Base-by-base conservation (phyloP, 2,113 vertebrate genomes). In the Xerus inauris region DNA sequence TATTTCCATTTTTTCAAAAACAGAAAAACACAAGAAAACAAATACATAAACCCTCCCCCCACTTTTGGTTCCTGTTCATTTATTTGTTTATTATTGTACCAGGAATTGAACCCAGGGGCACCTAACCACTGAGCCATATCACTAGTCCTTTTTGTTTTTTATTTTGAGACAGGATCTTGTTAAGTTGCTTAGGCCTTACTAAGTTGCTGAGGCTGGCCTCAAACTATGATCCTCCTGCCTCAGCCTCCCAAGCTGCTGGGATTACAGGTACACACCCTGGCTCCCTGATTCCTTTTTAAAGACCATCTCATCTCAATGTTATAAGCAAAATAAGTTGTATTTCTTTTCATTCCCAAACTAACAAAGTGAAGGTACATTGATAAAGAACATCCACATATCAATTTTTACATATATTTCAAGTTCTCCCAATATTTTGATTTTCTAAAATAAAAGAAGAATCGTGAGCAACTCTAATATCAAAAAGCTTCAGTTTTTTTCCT, bases 1-100 rank as follows among this genome's bases (percentile, higher is more conserved):
- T 42, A 42, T 93, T 87, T 95, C 92, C 35, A 89, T 38, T 90
- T 96, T 62, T 65, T 85, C 28, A 62, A 79, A 92, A 92, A n/a
- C 49, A 57, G 2, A 84, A 91, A 91, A 75, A 49, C 72, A 84
- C 6, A 47, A 82, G n/a, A 67, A 89, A 95, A 91, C 35, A 97
- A 77, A 75, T 19, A 76, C 10, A 65, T 91, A 26, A 51, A 76
- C 57, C 35, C 8, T 64, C 35, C 8, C 3, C 49, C 19, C n/a
- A 38, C 73, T 87, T 26, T n/a, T 57, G 19, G 8, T 57, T 57
- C 8, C 54, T 57, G 7, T 57, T 57, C 8, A 22, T 57, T 22
- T 20, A 6, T 57, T 57, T 49, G 47, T 8, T 54, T 57, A 54
- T 22, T 57, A 6, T 57, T 57, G 19, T 57, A 57, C 54, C 54